Evolutionary conservation across 2,113 vertebrate genomes (phyloP).

Genomic region (Carettochelys insculpta): DNA sequence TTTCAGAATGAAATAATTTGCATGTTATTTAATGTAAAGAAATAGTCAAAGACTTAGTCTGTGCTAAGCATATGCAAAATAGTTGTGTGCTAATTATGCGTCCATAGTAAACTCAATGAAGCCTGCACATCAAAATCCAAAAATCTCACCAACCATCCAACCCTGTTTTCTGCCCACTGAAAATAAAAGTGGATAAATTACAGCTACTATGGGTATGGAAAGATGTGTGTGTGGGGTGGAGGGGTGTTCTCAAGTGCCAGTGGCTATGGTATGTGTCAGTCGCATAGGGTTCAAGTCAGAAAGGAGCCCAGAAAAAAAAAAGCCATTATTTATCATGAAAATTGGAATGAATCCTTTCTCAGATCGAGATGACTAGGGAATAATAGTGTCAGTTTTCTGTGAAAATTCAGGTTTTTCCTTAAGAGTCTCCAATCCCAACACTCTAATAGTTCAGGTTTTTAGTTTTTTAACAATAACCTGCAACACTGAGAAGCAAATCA

Average conservation of each 20-base stretch:
- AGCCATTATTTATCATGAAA: not conserved
- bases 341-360: not conserved
- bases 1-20: not conserved
- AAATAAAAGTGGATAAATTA: not conserved
- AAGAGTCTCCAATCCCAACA: not conserved
- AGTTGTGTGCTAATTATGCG: not conserved
- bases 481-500: not conserved
- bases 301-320: not conserved
- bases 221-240: not conserved
- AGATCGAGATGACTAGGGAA: not conserved
- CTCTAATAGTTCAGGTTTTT: not conserved
- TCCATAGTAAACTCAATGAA: not conserved
- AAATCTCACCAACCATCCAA: not conserved
- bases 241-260: not conserved
- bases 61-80: not conserved
- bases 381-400: not conserved
- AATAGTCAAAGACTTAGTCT: not conserved
- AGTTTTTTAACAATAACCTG: not conserved
- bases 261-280: not conserved
- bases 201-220: not conserved
- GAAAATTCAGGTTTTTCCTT: fast-evolving
- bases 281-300: not conserved
- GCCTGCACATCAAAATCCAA: not conserved
- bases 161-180: not conserved
- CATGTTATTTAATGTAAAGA: not conserved